Percentiles rank a stretch among this genome's conserved stretches.
These are phyloP conservation scores for Sebastes itinus DNA, from an alignment of 2,797 vertebrate genomes.

Conservation along the genomic window DNA sequence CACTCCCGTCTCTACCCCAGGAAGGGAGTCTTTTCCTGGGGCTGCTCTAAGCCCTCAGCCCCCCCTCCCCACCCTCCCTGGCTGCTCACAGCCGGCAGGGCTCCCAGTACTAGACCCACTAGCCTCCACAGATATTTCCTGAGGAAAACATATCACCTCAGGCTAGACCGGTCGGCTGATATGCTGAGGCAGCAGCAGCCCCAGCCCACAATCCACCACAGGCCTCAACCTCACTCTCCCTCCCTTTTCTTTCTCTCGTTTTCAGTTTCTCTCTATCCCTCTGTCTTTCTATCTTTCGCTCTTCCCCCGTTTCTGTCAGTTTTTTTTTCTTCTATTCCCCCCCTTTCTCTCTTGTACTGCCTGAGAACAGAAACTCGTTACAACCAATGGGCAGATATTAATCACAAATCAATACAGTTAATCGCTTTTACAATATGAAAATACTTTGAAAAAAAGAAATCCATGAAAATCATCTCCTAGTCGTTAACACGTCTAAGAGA, in stretches of 20 bases:
- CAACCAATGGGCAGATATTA: slow-evolving; percentile 7
- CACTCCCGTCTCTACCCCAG: slow-evolving; percentile 38
- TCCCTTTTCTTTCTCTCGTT: slow-evolving; percentile 35
- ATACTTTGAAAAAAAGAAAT: slow-evolving; percentile 22
- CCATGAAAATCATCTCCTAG: slow-evolving; percentile 13
- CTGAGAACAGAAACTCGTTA: slow-evolving; percentile 2
- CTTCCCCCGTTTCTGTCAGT: background rate
- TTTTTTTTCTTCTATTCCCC: background rate
- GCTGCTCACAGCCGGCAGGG: slow-evolving; percentile 58
- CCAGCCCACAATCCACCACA: slow-evolving; percentile 78
- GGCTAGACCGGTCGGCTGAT: slow-evolving; percentile 72
- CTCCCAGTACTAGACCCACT: slow-evolving; percentile 73
- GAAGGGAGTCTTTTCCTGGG: slow-evolving; percentile 67
- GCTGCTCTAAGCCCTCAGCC: slow-evolving; percentile 40
- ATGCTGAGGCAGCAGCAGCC: slow-evolving; percentile 79
- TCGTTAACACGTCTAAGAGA: slow-evolving; percentile 16
- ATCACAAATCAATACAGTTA: slow-evolving; percentile 49
- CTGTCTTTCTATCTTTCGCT: slow-evolving; percentile 12
- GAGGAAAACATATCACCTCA: slow-evolving; percentile 83
- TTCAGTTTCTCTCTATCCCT: slow-evolving; percentile 13
- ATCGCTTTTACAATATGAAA: slow-evolving; percentile 42
- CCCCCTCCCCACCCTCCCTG: slow-evolving; percentile 32
- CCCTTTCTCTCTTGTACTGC: background rate
- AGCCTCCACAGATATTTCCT: slow-evolving; percentile 84
- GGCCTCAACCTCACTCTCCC: slow-evolving; percentile 70